phyloP scores from a whole-genome alignment of 2,888 invertebrate genomes.

The Thecocarcelia acutangulata region DNA sequence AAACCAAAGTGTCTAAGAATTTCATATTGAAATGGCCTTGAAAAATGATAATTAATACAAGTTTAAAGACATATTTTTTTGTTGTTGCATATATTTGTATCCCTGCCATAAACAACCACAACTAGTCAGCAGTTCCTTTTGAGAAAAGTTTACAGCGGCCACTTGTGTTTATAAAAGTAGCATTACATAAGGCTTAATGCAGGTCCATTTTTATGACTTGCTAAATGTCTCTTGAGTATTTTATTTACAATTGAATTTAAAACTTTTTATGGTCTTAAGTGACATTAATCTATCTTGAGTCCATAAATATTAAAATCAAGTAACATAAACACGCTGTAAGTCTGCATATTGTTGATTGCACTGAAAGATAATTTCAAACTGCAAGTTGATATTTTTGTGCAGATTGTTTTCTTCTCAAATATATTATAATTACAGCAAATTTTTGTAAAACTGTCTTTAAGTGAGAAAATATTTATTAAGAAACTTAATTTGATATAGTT shows the following conservation, averaged over 20 bases:
- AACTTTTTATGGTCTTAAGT: constrained; percentile 22
- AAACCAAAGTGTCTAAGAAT: constrained; percentile 60
- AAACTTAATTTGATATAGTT: too few relatives aligned
- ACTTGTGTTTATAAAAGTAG: not conserved
- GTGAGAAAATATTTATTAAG: too few relatives aligned
- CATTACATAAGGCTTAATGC: constrained; percentile 5
- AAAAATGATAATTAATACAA: constrained; percentile 66
- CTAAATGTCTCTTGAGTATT: not conserved
- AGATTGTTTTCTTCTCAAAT: too few relatives aligned
- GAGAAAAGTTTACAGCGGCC: not conserved
- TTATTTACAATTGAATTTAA: constrained; percentile 30
- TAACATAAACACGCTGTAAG: too few relatives aligned
- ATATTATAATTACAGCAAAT: too few relatives aligned
- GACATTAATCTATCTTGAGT: constrained; percentile 26
- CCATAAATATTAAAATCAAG: not conserved
- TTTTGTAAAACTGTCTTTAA: too few relatives aligned
- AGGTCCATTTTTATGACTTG: constrained; percentile 3
- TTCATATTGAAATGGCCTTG: constrained; percentile 65
- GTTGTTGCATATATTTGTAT: not conserved
- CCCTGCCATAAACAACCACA: constrained; percentile 12
- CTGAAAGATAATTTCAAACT: too few relatives aligned
- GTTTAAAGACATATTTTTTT: constrained; percentile 59
- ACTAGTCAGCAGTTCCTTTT: constrained; percentile 39
- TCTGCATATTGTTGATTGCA: too few relatives aligned
- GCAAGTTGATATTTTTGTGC: too few relatives aligned